Evolutionary conservation across 2,888 invertebrate species (phyloP), one percentile per base, ranked within the genome.

Genomic region (Plebejus argus): DNA sequence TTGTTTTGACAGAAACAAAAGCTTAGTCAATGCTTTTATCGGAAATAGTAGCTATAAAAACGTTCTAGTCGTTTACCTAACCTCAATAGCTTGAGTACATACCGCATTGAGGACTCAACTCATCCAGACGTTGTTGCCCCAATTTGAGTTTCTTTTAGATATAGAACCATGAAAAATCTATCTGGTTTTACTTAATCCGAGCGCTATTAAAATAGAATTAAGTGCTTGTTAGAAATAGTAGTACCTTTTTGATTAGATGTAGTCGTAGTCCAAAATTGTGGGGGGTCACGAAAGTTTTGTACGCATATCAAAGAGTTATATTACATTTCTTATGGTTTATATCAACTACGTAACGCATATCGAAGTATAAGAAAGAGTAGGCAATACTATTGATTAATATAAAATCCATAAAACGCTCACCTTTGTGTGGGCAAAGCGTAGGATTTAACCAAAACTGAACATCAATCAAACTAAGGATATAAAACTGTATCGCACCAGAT

Each of bases 361-460:
- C 35, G 35, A 45, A 45, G 12, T 12, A 1, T 45, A 45, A 45
- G 45, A 12, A 45, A 45, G 3, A 45, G 12, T 45, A 45, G 45
- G 39, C 39, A 39, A 39, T 39, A 39, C 28, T 28, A 28, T 28
- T 28, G 28, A 28, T 28, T 28, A 28, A 28, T 28, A 28, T 2
- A 28, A 28, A 28, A 28, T 28, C 28, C 28, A 28, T 28, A 2
- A 28, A 28, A 28, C 58, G 58, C 58, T 20, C 7, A 56, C 56
- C 8, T 58, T 20, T 58, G 58, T 58, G 58, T 58, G 88, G 88
- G 85, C 87, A 78, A 80, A 77, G 86, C 86, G 88, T 88, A 88
- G 88, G 88, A 85, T 86, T 85, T 81, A 86, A 86, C 83, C 86
- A 83, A 85, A 79, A n/a, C 78, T 78, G 77, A 58, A 75, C 45